Evolutionary conservation across 2,888 invertebrate species (phyloP), one percentile per base, ranked within the genome.

Genomic region (Tetropium fuscum): DNA sequence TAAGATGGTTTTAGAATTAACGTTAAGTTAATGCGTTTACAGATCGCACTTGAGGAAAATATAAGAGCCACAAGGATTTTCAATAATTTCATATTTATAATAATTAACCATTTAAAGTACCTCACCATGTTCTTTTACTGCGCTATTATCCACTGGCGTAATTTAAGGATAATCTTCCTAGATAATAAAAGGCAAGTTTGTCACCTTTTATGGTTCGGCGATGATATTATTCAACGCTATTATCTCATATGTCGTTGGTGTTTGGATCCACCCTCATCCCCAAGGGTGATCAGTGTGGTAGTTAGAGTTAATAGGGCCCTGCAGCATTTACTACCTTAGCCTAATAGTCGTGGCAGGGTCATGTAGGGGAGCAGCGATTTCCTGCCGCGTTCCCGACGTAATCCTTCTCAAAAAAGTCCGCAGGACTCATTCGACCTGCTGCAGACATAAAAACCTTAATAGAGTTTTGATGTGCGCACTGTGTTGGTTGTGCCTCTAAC

Each of bases 261-360:
- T 59, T 51, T 48, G 49, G 59, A 63, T 66, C 60, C 65, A 61
- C 70, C 66, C 64, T 60, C 63, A 53, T 63, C 63, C 68, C 64
- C 53, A 64, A 64, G 69, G 69, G 70, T 70, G 69, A 70, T 70
- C 70, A 69, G 69, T 60, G 68, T 63, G 69, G 69, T 70, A 70
- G 68, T 71, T 71, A 70, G 69, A 69, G 68, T 70, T 71, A 70
- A 71, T 71, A 74, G 74, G 70, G 63, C 71, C 73, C 66, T 68
- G 68, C 69, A 71, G 72, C 71, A 74, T 74, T 74, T 74, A 74
- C 73, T 74, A 70, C 70, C 69, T 69, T 62, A 68, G 65, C 68
- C 71, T 70, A 71, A 72, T 73, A 72, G 72, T 63, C 64, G 43
- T 34, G 58, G 40, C 51, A 47, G 53, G 63, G 56, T 59, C 54